A percentile compares a stretch with the other conserved stretches of the same genome.
Conservation (phyloP, 64 coral and sea anemone species). For the Stichodactyla mertensii region DNA sequence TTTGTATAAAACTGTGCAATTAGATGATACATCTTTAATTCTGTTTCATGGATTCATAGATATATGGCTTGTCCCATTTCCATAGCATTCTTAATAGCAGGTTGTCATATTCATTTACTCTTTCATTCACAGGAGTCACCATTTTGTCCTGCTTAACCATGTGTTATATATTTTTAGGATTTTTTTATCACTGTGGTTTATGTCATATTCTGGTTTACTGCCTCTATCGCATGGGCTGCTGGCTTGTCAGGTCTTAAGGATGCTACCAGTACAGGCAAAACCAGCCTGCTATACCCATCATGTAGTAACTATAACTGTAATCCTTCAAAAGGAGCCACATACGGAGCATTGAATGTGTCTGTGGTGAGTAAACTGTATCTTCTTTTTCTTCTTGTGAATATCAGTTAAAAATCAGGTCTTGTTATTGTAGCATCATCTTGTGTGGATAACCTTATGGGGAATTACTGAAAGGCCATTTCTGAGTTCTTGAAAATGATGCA, state of each 20-base stretch:
- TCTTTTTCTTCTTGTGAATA: not conserved
- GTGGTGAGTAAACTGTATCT: constrained; percentile 56
- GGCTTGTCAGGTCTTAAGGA: constrained; percentile 65
- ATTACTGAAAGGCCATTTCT: too few species aligned
- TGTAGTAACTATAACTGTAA: not conserved
- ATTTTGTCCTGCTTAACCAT: not conserved
- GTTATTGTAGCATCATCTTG: too few species aligned
- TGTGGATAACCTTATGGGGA: too few species aligned
- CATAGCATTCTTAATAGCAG: too few species aligned
- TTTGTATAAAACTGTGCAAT: too few species aligned
- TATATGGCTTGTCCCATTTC: too few species aligned
- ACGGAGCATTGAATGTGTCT: constrained; percentile 75
- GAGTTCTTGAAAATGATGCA: too few species aligned
- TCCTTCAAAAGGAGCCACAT: constrained; percentile 28
- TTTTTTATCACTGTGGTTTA: constrained; percentile 64
- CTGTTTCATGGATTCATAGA: too few species aligned
- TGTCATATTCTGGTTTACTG: constrained; percentile 87
- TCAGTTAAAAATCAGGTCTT: too few species aligned
- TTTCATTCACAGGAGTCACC: too few species aligned
- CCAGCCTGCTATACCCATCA: not conserved
- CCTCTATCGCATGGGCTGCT: constrained; percentile 84
- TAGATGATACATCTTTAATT: too few species aligned
- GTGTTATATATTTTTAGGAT: constrained; percentile 45
- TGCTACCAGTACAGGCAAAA: not conserved
- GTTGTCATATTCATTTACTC: too few species aligned